These are phyloP conservation scores for Drusus annulatus DNA, from an alignment of 1,140 invertebrate species.

Conservation along the genomic window DNA sequence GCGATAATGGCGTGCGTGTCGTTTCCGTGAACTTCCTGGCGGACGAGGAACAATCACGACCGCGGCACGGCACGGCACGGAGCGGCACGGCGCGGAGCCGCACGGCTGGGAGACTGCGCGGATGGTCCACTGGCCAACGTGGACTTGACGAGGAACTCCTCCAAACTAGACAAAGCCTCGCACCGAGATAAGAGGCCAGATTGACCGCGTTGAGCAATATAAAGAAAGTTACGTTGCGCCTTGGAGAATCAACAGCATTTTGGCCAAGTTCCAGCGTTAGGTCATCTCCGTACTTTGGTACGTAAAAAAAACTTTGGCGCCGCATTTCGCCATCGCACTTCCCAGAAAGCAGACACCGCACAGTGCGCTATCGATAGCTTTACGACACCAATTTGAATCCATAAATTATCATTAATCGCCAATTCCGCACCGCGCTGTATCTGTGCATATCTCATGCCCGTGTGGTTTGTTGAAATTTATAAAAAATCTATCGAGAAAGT, in stretches of 20 bases:
- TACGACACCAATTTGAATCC: not conserved
- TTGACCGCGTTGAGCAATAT: constrained; percentile 17
- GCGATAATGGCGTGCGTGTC: too few relatives aligned
- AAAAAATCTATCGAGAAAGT: not conserved
- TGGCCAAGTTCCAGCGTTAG: constrained; percentile 13
- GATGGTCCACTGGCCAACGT: not conserved
- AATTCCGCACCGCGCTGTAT: not conserved
- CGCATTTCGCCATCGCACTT: constrained; percentile 3
- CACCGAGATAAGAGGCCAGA: not conserved
- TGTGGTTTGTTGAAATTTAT: not conserved
- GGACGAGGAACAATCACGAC: too few relatives aligned
- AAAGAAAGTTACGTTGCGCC: constrained; percentile 15
- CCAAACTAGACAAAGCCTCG: not conserved
- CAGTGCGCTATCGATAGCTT: not conserved
- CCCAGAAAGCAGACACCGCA: not conserved
- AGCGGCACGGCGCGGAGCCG: too few relatives aligned
- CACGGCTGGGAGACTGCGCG: too few relatives aligned
- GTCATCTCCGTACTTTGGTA: constrained; percentile 10
- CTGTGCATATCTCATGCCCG: not conserved
- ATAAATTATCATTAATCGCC: constrained; percentile 14
- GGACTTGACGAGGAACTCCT: not conserved
- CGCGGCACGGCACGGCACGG: too few relatives aligned
- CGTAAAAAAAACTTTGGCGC: not conserved
- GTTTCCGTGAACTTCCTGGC: too few relatives aligned
- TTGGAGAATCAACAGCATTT: not conserved